phyloP scores from a whole-genome alignment of 1,140 invertebrate species.

The Heliconius himera region DNA sequence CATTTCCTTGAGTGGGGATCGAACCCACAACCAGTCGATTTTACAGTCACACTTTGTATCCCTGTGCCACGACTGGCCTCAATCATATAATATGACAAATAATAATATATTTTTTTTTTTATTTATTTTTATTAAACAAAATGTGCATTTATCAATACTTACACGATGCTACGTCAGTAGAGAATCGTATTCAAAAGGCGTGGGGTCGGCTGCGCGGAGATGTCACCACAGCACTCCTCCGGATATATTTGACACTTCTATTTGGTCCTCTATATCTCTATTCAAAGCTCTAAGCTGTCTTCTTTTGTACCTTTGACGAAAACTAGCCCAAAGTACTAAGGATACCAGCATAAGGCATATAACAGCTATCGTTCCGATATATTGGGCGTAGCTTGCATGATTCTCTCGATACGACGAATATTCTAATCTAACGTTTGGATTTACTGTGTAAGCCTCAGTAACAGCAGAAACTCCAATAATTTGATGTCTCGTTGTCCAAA shows the following conservation, averaged over 20 bases:
- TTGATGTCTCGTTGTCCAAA: slow-evolving; percentile 41
- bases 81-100: too few relatives aligned
- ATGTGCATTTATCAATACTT: slow-evolving; percentile 50
- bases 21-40: too few relatives aligned
- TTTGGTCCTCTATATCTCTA: slow-evolving; percentile 82
- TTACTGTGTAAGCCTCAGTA: slow-evolving; percentile 48
- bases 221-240: slow-evolving; percentile 88
- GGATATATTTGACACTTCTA: slow-evolving; percentile 86
- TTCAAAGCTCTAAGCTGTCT: slow-evolving; percentile 65
- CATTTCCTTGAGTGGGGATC: too few relatives aligned
- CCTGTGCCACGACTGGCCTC: too few relatives aligned
- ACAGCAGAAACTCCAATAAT: slow-evolving; percentile 39
- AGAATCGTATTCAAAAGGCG: slow-evolving; percentile 82
- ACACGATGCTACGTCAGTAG: slow-evolving; percentile 80
- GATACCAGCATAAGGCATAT: slow-evolving; percentile 60
- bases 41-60: too few relatives aligned
- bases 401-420: slow-evolving; percentile 65
- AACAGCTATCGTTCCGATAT: slow-evolving; percentile 65
- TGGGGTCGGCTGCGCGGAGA: slow-evolving; percentile 81
- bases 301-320: slow-evolving; percentile 68
- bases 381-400: slow-evolving; percentile 60
- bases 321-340: slow-evolving; percentile 78
- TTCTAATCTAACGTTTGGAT: slow-evolving; percentile 63
- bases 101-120: too few relatives aligned
- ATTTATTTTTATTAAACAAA: not conserved